Conservation (phyloP, 2,113 vertebrate species). For the Atractosteus spatula region DNA sequence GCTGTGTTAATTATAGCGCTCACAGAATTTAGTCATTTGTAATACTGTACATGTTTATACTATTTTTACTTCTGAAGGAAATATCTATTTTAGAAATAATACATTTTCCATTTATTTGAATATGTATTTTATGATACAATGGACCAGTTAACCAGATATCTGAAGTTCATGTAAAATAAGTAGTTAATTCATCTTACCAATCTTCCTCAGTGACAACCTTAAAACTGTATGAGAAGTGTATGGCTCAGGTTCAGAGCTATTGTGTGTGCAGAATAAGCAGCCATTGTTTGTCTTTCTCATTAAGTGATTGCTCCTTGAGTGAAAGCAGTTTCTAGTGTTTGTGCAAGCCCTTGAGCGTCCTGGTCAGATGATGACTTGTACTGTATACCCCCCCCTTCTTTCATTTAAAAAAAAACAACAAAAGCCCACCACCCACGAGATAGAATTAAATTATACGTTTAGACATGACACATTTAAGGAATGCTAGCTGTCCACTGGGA, state of each 20-base stretch:
- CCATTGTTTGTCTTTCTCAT: slow-evolving; percentile 69
- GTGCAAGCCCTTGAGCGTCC: slow-evolving; percentile 1
- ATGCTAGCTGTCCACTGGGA: slow-evolving; percentile 25
- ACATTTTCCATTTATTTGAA: too few species aligned
- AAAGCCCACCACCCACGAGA: slow-evolving; percentile 35
- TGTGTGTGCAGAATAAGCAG: slow-evolving; percentile 63
- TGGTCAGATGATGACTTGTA: slow-evolving; percentile 39
- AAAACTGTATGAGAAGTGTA: too few species aligned
- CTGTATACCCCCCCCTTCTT: slow-evolving; percentile 33
- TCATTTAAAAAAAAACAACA: slow-evolving; percentile 23
- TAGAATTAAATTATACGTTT: slow-evolving; percentile 33
- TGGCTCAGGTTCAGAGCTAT: slow-evolving; percentile 17
- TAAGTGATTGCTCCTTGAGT: slow-evolving; percentile 61
- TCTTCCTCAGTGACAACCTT: too few species aligned
- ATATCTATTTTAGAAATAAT: too few species aligned
- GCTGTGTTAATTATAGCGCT: too few species aligned
- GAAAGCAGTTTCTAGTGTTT: not conserved
- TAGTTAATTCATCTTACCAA: too few species aligned
- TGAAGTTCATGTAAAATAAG: too few species aligned
- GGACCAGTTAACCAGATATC: too few species aligned
- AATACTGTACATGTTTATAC: too few species aligned
- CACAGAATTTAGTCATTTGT: too few species aligned
- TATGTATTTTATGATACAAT: too few species aligned
- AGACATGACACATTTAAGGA: slow-evolving; percentile 35
- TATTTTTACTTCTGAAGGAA: too few species aligned